phyloP scores from a whole-genome alignment of 30 jellyfish, hydroid and myxozoan species.

The Aurelia coerulea region DNA sequence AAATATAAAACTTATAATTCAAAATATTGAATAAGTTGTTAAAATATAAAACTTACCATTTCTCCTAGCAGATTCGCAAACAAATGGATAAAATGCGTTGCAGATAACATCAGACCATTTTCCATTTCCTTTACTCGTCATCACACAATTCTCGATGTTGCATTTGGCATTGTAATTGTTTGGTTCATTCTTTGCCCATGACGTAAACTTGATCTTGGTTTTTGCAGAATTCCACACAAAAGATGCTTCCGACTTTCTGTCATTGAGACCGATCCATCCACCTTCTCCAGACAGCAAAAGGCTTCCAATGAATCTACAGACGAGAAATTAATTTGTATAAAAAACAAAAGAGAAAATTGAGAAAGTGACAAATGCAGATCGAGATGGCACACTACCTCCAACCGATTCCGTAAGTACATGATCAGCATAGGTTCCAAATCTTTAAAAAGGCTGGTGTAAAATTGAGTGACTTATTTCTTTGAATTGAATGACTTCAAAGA shows the following conservation, averaged over 20 bases:
- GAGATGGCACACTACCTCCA: too few relatives aligned
- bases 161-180: constrained; percentile 78
- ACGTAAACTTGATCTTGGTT: constrained; percentile 16
- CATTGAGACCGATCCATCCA: constrained; percentile 96
- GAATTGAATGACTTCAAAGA: too few relatives aligned
- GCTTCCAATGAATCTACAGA: constrained; percentile 69
- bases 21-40: too few relatives aligned
- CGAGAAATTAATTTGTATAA: neutral
- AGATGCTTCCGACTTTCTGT: constrained; percentile 55
- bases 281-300: constrained; percentile 90
- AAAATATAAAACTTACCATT: constrained; percentile 58
- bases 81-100: constrained; percentile 65
- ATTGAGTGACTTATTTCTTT: too few relatives aligned
- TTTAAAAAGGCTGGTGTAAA: too few relatives aligned
- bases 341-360: neutral
- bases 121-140: constrained; percentile 56
- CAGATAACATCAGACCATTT: constrained; percentile 88
- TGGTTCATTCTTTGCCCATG: constrained; percentile 92
- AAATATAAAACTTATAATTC: constrained; percentile 20
- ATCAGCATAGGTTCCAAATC: too few relatives aligned
- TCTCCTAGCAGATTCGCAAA: constrained; percentile 62
- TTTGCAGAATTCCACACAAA: constrained; percentile 79
- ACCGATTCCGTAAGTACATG: too few relatives aligned
- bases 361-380: neutral
- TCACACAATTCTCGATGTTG: constrained; percentile 89